These are phyloP conservation scores for Danaus melanippus DNA, from an alignment of 1,140 invertebrate species.

Conservation along the genomic window DNA sequence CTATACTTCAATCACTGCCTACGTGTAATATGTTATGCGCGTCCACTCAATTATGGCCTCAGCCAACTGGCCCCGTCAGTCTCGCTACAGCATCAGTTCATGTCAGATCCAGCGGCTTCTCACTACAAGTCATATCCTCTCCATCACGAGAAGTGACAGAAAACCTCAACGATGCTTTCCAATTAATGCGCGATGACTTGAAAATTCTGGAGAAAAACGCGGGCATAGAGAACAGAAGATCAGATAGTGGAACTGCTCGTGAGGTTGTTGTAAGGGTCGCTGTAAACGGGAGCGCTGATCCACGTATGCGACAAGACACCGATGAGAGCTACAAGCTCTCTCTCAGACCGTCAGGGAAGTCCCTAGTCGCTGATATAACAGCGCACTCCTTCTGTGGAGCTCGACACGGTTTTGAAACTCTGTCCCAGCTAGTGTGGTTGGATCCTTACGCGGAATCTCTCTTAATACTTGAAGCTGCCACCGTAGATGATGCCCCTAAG, in stretches of 20 bases:
- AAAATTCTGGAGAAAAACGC: conserved; percentile 40
- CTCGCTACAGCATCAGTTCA: conserved; percentile 63
- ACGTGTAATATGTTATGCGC: conserved; percentile 75
- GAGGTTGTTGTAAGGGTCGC: conserved; percentile 69
- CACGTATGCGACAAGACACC: conserved; percentile 76
- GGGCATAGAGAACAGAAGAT: conserved; percentile 58
- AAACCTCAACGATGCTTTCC: conserved; percentile 51
- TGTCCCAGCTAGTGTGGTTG: conserved; percentile 85
- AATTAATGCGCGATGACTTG: conserved; percentile 43
- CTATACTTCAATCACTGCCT: conserved; percentile 56
- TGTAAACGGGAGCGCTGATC: conserved; percentile 67
- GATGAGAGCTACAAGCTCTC: conserved; percentile 83
- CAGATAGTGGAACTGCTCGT: conserved; percentile 40
- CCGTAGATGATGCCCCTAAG: conserved; percentile 74
- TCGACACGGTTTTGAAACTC: conserved; percentile 84
- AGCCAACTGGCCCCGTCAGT: conserved; percentile 71
- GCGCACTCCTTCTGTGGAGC: conserved; percentile 83
- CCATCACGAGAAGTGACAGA: conserved; percentile 44
- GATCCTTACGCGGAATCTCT: conserved; percentile 76
- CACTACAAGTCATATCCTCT: conserved; percentile 37
- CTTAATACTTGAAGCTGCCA: conserved; percentile 74
- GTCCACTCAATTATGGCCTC: conserved; percentile 73
- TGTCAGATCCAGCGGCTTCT: conserved; percentile 33
- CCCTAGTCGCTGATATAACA: conserved; percentile 75
- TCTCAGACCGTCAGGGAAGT: conserved; percentile 68